Percentiles rank a stretch among this genome's conserved stretches.
Conservation (phyloP, 2,797 vertebrate species). For the Eremophila alpestris region DNA sequence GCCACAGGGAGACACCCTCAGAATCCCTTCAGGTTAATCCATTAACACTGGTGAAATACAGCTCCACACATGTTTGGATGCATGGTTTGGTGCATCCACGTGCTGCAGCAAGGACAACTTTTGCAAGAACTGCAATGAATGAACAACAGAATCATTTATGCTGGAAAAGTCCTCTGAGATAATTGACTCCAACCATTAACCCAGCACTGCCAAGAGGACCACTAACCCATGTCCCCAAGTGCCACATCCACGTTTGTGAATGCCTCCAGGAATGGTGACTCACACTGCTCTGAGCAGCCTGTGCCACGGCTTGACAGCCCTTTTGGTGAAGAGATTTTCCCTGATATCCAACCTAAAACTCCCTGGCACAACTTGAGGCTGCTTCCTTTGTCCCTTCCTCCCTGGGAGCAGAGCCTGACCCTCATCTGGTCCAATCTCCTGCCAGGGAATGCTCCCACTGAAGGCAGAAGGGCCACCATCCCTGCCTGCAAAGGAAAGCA, state of each 20-base stretch:
- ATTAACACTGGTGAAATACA: not conserved
- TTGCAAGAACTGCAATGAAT: rapidly evolving
- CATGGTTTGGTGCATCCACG: rapidly evolving
- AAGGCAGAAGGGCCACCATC: not conserved
- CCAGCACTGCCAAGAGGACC: not conserved
- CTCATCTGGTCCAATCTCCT: not conserved
- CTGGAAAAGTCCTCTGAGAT: not conserved
- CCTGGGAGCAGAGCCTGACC: not conserved
- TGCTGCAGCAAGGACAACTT: not conserved
- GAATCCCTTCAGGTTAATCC: not conserved
- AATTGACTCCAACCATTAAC: not conserved
- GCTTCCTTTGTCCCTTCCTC: not conserved
- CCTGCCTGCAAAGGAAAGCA: not conserved
- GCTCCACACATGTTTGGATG: rapidly evolving
- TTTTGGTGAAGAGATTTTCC: not conserved
- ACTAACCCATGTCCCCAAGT: not conserved
- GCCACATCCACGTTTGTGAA: not conserved
- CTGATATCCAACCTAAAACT: not conserved
- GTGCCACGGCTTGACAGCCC: not conserved
- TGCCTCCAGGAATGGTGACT: not conserved
- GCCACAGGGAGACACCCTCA: not conserved
- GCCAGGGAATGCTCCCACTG: not conserved
- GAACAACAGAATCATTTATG: not conserved
- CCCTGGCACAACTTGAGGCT: not conserved
- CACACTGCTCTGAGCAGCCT: not conserved